These are phyloP conservation scores for Zaprionus ghesquierei DNA, from an alignment of 1,140 invertebrate genomes.

Conservation along the genomic window DNA sequence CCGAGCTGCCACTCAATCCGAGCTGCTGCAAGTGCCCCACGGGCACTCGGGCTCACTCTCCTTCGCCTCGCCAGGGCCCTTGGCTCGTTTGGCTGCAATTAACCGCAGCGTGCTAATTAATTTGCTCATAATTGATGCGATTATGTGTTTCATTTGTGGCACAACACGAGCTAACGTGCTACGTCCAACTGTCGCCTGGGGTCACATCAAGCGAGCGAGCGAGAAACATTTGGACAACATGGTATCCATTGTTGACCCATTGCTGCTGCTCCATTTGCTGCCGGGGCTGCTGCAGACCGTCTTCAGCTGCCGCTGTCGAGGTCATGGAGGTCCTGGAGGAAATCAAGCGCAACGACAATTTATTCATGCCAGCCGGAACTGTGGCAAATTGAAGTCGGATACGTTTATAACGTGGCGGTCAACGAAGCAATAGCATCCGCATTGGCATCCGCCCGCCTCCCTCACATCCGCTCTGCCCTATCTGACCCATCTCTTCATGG, in stretches of 20 bases:
- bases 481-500: background rate
- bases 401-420: conserved; percentile 16
- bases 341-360: conserved; percentile 68
- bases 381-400: conserved; percentile 68
- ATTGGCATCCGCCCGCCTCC: background rate
- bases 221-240: conserved; percentile 33
- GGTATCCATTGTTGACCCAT: conserved; percentile 10
- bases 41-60: background rate
- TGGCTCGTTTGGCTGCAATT: conserved; percentile 71
- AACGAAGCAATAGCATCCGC: background rate
- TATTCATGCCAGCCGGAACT: conserved; percentile 61
- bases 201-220: conserved; percentile 48
- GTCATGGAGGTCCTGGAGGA: conserved; percentile 56
- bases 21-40: background rate
- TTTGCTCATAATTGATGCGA: conserved; percentile 81
- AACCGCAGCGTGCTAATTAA: conserved; percentile 79
- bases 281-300: background rate
- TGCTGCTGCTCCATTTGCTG: conserved; percentile 11
- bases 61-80: conserved; percentile 1
- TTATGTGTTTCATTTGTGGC: conserved; percentile 68
- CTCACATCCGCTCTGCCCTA: too few species aligned
- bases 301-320: background rate
- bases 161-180: conserved; percentile 26
- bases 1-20: conserved; percentile 15
- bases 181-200: conserved; percentile 48